Conservation (phyloP, 2,888 invertebrate species). For the Thyatira batis region DNA sequence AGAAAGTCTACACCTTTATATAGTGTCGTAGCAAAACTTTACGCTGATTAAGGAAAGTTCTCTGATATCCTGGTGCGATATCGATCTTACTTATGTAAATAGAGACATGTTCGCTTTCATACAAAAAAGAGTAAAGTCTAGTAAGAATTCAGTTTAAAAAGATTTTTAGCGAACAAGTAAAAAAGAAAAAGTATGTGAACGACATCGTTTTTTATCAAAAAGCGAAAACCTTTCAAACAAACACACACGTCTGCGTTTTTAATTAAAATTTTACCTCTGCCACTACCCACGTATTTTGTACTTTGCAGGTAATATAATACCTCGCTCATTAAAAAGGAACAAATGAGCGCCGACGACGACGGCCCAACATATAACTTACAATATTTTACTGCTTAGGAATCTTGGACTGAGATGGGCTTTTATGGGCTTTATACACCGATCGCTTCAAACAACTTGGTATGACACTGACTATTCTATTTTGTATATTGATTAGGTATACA, state of each 20-base stretch:
- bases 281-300: conserved; percentile 8
- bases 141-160: too few species aligned
- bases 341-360: conserved; percentile 13
- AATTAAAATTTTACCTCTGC: conserved; percentile 1
- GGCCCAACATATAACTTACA: conserved; percentile 6
- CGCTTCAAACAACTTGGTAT: neutral
- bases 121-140: too few species aligned
- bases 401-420: neutral
- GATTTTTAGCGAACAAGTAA: neutral
- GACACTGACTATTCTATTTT: too few species aligned
- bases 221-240: neutral
- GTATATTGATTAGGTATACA: too few species aligned
- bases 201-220: neutral
- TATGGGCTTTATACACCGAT: neutral
- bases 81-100: too few species aligned
- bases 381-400: conserved; percentile 10
- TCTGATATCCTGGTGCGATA: neutral
- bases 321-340: conserved; percentile 16
- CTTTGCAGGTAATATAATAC: conserved; percentile 13
- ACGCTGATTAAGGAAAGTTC: neutral
- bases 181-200: neutral
- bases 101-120: too few species aligned
- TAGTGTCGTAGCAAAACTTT: neutral
- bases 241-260: neutral
- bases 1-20: neutral